phyloP scores from a whole-genome alignment of 1,140 invertebrate genomes.

The Protaetia brevitarsis region DNA sequence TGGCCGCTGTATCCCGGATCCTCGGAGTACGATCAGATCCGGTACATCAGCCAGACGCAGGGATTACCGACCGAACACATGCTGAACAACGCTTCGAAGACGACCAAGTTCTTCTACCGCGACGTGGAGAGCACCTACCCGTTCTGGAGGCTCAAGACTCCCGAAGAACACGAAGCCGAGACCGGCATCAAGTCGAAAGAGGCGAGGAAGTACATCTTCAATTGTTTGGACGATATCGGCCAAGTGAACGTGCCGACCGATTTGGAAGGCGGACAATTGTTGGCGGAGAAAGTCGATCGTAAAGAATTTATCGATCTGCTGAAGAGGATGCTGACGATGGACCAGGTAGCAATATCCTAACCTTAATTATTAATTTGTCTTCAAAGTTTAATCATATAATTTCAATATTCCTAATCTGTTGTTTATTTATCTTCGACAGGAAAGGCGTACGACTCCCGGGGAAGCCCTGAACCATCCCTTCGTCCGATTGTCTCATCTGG shows the following conservation, averaged over 20 bases:
- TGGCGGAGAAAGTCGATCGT: conserved; percentile 94
- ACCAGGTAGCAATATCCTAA: conserved; percentile 71
- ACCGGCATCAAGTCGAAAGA: conserved; percentile 99
- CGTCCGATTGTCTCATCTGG: conserved; percentile 87
- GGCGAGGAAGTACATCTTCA: conserved; percentile 99
- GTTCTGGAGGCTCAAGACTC: conserved; percentile 96
- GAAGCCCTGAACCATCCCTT: conserved; percentile 95
- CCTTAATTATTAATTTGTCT: background rate
- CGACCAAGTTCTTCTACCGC: conserved; percentile 97
- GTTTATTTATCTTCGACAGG: conserved; percentile 55
- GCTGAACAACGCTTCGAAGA: conserved; percentile 98
- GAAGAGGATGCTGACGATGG: conserved; percentile 96
- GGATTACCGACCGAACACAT: conserved; percentile 95
- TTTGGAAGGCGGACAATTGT: conserved; percentile 88
- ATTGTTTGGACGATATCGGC: conserved; percentile 98
- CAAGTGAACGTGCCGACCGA: conserved; percentile 97
- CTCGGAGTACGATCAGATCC: conserved; percentile 99
- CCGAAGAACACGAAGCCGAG: conserved; percentile 97
- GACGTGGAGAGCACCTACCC: conserved; percentile 96
- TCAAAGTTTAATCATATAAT: background rate
- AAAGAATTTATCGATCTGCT: conserved; percentile 95
- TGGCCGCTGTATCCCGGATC: conserved; percentile 99
- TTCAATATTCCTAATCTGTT: conserved; percentile 24
- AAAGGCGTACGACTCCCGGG: conserved; percentile 89
- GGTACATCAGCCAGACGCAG: conserved; percentile 85